Evolutionary conservation across 2,888 invertebrate species (phyloP).

Genomic region (Ellobium chinense): DNA sequence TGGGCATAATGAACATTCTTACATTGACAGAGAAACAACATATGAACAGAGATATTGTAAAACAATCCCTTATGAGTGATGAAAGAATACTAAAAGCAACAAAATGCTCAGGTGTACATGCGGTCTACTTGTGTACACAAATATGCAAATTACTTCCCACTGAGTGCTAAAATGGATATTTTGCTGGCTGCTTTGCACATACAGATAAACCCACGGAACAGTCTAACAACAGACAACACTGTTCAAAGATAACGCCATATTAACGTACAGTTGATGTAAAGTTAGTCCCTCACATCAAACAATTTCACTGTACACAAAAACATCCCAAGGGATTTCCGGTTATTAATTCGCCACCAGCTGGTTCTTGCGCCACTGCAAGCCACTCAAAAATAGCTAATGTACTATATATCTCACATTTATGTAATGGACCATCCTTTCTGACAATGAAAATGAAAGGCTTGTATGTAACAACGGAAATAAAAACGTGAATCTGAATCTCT

Average conservation of each 20-base stretch:
- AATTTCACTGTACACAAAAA: neutral
- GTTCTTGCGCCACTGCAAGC: no score
- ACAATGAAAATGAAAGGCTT: no score
- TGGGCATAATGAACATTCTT: slow-evolving; percentile 38
- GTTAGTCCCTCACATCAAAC: neutral
- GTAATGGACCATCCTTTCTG: no score
- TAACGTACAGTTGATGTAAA: no score
- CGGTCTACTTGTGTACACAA: slow-evolving; percentile 38
- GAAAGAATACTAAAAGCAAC: slow-evolving; percentile 46
- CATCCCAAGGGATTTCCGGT: no score
- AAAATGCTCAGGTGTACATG: slow-evolving; percentile 49
- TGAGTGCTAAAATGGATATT: no score
- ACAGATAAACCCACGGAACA: neutral
- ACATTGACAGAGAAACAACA: slow-evolving; percentile 21
- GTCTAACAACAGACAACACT: neutral
- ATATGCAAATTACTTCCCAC: slow-evolving; percentile 6
- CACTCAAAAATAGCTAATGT: no score
- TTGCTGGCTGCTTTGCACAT: neutral
- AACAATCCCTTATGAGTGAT: slow-evolving; percentile 29
- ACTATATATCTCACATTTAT: no score
- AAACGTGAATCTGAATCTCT: no score
- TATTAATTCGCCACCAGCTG: no score
- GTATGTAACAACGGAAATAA: no score
- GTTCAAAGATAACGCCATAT: neutral
- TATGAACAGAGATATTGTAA: slow-evolving; percentile 4